These are phyloP conservation scores for Endotricha flammealis DNA, from an alignment of 2,888 invertebrate species.

Conservation along the genomic window DNA sequence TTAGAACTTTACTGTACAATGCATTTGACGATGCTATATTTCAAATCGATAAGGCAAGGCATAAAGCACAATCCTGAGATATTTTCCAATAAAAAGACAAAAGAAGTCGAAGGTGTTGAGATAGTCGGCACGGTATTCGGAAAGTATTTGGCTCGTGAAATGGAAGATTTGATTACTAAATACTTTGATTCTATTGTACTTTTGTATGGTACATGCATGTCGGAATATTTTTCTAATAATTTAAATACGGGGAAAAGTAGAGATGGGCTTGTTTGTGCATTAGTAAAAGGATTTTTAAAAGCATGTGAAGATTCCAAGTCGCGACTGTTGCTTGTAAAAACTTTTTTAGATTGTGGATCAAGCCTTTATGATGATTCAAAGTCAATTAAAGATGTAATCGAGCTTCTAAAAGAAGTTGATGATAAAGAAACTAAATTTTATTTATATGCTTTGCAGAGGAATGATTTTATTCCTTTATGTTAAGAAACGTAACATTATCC, in stretches of 20 bases:
- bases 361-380: neutral
- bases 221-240: conserved; percentile 24
- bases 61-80: conserved; percentile 31
- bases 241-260: conserved; percentile 10
- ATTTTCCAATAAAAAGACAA: conserved; percentile 28
- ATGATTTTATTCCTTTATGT: too few relatives aligned
- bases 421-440: conserved; percentile 6
- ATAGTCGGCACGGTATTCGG: conserved; percentile 41
- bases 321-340: neutral
- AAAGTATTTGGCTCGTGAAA: conserved; percentile 36
- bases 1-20: conserved; percentile 34
- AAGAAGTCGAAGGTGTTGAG: conserved; percentile 28
- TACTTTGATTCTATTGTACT: conserved; percentile 42
- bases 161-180: conserved; percentile 27
- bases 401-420: neutral
- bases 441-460: too few relatives aligned
- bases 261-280: neutral
- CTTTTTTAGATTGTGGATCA: neutral
- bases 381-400: neutral
- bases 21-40: conserved; percentile 47
- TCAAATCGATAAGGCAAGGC: conserved; percentile 37
- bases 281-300: conserved; percentile 3
- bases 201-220: conserved; percentile 30
- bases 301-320: neutral
- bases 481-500: too few relatives aligned